phyloP scores from a whole-genome alignment of 2,113 vertebrate species.

The Mustelus asterias region DNA sequence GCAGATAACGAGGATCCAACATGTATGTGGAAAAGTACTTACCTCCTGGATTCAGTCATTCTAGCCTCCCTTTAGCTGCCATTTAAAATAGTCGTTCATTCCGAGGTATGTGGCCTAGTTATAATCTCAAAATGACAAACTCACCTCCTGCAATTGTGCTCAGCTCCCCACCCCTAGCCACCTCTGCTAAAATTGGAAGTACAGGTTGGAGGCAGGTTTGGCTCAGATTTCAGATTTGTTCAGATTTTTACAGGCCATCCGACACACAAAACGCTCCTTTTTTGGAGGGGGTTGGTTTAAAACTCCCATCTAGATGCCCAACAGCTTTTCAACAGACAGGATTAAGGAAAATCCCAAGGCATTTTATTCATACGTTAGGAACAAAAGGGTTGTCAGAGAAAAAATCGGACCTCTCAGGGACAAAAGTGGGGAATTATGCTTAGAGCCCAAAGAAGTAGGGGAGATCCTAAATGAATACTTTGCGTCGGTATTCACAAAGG shows the following conservation, averaged over 20 bases:
- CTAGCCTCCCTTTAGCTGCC: background rate
- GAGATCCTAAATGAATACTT: too few relatives aligned
- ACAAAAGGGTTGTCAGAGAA: too few relatives aligned
- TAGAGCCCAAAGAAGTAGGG: too few relatives aligned
- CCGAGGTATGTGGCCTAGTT: background rate
- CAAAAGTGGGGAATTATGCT: too few relatives aligned
- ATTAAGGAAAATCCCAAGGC: too few relatives aligned
- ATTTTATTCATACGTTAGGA: too few relatives aligned
- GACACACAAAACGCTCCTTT: background rate
- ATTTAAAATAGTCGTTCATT: background rate
- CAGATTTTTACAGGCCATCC: background rate
- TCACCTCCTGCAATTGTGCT: background rate
- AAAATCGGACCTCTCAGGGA: too few relatives aligned
- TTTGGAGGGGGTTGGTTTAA: background rate
- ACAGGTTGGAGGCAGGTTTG: background rate
- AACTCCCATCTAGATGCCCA: background rate
- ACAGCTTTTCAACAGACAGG: background rate
- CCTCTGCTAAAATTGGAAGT: background rate
- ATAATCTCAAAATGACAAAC: background rate
- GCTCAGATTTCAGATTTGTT: background rate
- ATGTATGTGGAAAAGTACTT: background rate
- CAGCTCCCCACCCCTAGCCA: too few relatives aligned
- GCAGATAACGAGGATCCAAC: background rate
- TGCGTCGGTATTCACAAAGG: too few relatives aligned
- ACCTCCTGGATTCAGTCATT: background rate